Conservation (phyloP, 2,888 invertebrate species). For the Apamea crenata region DNA sequence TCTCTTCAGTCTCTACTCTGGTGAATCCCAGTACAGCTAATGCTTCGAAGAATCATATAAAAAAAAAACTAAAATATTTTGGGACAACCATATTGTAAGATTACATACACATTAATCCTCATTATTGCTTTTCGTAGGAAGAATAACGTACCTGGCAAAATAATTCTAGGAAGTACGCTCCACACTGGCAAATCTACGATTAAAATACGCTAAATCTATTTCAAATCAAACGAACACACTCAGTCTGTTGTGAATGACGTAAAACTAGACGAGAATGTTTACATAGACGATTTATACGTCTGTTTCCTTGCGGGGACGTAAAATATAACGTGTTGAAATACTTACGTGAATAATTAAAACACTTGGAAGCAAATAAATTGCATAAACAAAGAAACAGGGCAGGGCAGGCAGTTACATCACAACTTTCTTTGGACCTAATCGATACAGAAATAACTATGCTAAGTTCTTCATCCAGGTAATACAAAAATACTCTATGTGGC, state of each 20-base stretch:
- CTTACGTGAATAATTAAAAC: slow-evolving; percentile 46
- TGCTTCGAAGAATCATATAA: background rate
- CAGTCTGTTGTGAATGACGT: slow-evolving; percentile 44
- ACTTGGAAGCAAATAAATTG: slow-evolving; percentile 30
- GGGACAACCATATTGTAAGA: background rate
- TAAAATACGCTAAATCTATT: slow-evolving; percentile 52
- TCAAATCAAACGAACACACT: slow-evolving; percentile 44
- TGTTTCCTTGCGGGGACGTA: slow-evolving; percentile 44
- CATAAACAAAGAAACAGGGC: slow-evolving; percentile 10
- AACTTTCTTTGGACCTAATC: slow-evolving; percentile 23
- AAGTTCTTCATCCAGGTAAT: background rate
- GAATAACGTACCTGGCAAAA: background rate
- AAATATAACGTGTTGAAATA: slow-evolving; percentile 31
- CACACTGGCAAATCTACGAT: slow-evolving; percentile 23
- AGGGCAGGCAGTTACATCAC: slow-evolving; percentile 22
- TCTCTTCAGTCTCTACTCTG: background rate
- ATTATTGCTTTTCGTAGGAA: background rate
- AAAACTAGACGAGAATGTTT: slow-evolving; percentile 48
- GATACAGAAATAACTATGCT: slow-evolving; percentile 1
- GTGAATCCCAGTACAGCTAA: too few relatives aligned
- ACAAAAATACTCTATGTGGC: background rate
- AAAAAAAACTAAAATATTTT: background rate
- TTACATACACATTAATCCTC: background rate
- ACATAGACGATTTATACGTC: slow-evolving; percentile 44
- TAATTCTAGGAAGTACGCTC: slow-evolving; percentile 9